Conservation (phyloP, 2,888 invertebrate species). For the Heliconius sara region DNA sequence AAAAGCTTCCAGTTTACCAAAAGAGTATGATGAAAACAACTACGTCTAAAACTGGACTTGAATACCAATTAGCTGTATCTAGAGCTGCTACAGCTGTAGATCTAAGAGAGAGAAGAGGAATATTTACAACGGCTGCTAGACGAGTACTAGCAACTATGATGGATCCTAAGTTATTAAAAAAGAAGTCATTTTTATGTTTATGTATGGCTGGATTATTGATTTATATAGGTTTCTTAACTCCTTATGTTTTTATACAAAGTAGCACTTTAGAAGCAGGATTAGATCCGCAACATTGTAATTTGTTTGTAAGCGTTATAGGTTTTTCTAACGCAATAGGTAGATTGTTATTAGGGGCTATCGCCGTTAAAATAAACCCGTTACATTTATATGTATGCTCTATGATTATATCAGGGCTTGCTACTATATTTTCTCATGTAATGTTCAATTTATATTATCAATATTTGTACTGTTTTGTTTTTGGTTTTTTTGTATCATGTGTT, state of each 20-base stretch:
- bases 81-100: slow-evolving; percentile 71
- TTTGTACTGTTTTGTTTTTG: slow-evolving; percentile 63
- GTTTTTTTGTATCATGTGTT: slow-evolving; percentile 64
- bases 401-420: slow-evolving; percentile 59
- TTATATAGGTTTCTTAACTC: slow-evolving; percentile 69
- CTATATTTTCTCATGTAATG: slow-evolving; percentile 64
- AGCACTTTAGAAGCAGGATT: slow-evolving; percentile 65
- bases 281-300: slow-evolving; percentile 59
- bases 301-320: slow-evolving; percentile 72
- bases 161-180: slow-evolving; percentile 69
- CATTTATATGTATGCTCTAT: slow-evolving; percentile 54
- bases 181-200: slow-evolving; percentile 63
- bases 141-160: slow-evolving; percentile 77
- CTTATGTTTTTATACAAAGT: slow-evolving; percentile 69
- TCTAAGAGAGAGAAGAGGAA: slow-evolving; percentile 66
- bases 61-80: slow-evolving; percentile 77
- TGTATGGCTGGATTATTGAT: slow-evolving; percentile 63
- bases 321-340: slow-evolving; percentile 67
- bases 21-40: slow-evolving; percentile 66
- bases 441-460: slow-evolving; percentile 69
- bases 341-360: slow-evolving; percentile 62
- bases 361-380: slow-evolving; percentile 64
- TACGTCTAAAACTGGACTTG: slow-evolving; percentile 68
- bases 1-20: slow-evolving; percentile 68
- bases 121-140: slow-evolving; percentile 72